phyloP scores from a whole-genome alignment of 2,113 vertebrate species.

The Lepisosteus osseus region DNA sequence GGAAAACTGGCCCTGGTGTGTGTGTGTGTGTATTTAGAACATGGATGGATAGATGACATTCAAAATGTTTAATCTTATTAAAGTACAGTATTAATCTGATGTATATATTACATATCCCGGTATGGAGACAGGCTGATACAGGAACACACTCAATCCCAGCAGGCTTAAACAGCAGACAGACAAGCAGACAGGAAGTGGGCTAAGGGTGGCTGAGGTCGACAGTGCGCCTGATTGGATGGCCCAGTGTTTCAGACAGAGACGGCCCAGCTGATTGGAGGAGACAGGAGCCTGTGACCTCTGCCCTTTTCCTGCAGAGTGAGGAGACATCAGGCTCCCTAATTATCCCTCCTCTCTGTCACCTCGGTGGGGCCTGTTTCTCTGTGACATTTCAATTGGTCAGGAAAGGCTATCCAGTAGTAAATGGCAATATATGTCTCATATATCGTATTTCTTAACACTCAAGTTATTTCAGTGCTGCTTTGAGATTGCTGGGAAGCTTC shows the following conservation, averaged over 20 bases:
- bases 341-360: constrained; percentile 40
- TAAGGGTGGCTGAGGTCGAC: constrained; percentile 42
- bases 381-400: constrained; percentile 34
- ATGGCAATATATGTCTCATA: background rate
- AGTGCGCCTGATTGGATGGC: constrained; percentile 52
- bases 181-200: too few species aligned
- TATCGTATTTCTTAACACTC: background rate
- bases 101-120: too few species aligned
- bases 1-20: too few species aligned
- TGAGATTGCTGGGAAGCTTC: too few species aligned
- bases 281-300: constrained; percentile 8
- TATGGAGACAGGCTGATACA: constrained; percentile 25
- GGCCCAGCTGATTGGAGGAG: constrained; percentile 55
- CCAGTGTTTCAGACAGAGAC: constrained; percentile 49
- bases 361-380: too few species aligned
- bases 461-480: too few species aligned
- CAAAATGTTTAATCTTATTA: too few species aligned
- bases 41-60: too few species aligned
- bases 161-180: too few species aligned
- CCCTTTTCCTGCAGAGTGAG: background rate
- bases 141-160: constrained; percentile 25
- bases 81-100: too few species aligned
- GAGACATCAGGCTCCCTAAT: constrained; percentile 50
- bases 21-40: too few species aligned
- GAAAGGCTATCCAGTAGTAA: constrained; percentile 19